Evolutionary conservation across 2,113 vertebrate species (phyloP).

Genomic region (Nothocercus julius): DNA sequence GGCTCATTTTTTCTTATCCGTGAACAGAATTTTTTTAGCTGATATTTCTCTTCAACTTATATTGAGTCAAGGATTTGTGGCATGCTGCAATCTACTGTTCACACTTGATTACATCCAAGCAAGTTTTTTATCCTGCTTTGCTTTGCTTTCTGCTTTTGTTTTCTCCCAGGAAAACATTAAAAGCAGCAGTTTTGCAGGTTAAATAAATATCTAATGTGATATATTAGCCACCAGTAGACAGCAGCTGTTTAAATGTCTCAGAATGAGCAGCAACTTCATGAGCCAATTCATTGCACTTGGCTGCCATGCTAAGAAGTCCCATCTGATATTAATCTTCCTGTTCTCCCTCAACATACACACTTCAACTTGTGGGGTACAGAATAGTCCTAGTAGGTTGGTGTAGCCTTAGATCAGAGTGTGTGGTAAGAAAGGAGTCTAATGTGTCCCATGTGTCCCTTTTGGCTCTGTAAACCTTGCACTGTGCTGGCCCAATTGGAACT

Average conservation of each 20-base stretch:
- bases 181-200: background rate
- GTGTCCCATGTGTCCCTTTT: background rate
- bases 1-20: background rate
- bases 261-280: background rate
- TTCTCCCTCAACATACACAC: too few relatives aligned
- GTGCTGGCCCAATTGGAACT: background rate
- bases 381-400: background rate
- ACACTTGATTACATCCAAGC: slow-evolving; percentile 7
- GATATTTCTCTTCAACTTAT: background rate
- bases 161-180: background rate
- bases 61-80: background rate
- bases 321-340: background rate
- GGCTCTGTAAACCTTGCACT: background rate
- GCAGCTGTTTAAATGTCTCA: background rate
- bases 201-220: background rate
- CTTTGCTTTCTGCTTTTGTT: background rate
- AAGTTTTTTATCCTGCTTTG: background rate
- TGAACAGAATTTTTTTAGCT: background rate
- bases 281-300: background rate
- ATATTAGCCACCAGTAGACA: background rate
- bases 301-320: background rate
- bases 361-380: background rate
- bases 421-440: background rate
- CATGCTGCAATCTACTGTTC: background rate
- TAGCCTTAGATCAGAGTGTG: background rate